A percentile compares a stretch with the other conserved stretches of the same genome.
These are phyloP conservation scores for Acanthurus lineatus DNA, from an alignment of 2,797 vertebrate species.

Conservation along the genomic window DNA sequence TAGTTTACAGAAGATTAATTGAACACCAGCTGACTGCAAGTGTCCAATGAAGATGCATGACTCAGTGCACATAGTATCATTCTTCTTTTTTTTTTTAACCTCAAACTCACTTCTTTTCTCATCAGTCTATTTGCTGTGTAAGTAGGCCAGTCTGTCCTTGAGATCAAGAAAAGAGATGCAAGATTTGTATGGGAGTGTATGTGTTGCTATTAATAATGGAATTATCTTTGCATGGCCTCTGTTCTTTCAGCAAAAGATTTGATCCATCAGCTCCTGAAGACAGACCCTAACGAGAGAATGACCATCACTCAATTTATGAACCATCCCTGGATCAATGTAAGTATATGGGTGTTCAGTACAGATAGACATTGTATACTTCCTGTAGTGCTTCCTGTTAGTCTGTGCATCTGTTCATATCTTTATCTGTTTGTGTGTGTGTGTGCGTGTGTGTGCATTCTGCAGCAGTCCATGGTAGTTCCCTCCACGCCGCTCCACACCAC, in stretches of 20 bases:
- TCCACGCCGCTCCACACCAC: slow-evolving; percentile 96
- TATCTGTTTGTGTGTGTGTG: slow-evolving; percentile 8
- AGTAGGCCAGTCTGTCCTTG: slow-evolving; percentile 25
- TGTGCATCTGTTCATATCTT: slow-evolving; percentile 13
- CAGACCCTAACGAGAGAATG: slow-evolving; percentile 97
- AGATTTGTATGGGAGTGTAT: background rate
- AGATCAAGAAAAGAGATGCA: slow-evolving; percentile 3
- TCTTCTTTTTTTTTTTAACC: background rate
- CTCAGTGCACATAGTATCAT: background rate
- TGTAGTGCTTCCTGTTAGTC: slow-evolving; percentile 8
- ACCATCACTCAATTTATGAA: slow-evolving; percentile 96
- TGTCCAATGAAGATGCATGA: background rate
- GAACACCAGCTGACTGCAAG: slow-evolving; percentile 8
- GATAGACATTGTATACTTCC: background rate
- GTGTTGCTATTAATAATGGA: background rate
- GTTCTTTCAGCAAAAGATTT: slow-evolving; percentile 90
- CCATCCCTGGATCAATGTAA: slow-evolving; percentile 97
- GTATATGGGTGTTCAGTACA: slow-evolving; percentile 45
- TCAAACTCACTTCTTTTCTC: slow-evolving; percentile 4
- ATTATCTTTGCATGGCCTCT: slow-evolving; percentile 23
- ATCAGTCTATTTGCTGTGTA: slow-evolving; percentile 23
- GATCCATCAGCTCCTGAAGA: slow-evolving; percentile 95
- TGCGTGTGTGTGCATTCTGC: slow-evolving; percentile 53
- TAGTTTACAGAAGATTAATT: background rate
- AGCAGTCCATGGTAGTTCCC: slow-evolving; percentile 96